Conservation (phyloP, 2,113 vertebrate species). For the Papio anubis region DNA sequence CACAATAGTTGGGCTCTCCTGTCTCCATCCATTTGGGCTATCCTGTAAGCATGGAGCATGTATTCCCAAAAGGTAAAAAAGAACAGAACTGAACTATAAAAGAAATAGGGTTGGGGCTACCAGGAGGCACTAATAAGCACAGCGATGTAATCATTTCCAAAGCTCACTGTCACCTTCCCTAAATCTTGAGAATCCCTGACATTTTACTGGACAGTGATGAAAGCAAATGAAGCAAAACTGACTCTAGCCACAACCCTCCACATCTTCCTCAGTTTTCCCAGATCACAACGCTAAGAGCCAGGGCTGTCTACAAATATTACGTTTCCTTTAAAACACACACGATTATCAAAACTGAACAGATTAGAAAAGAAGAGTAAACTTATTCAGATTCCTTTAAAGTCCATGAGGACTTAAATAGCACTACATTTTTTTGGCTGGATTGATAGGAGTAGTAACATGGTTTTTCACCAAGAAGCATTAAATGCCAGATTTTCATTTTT, state of each 20-base stretch:
- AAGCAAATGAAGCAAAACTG: not conserved
- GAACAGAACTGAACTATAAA: not conserved
- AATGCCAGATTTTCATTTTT: not conserved
- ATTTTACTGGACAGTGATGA: not conserved
- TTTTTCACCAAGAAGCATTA: not conserved
- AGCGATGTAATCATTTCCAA: not conserved
- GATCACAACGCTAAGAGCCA: not conserved
- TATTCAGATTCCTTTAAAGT: not conserved
- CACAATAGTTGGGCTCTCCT: not conserved
- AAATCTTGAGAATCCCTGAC: not conserved
- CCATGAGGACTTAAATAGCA: not conserved
- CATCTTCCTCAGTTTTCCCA: not conserved
- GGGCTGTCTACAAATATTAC: not conserved
- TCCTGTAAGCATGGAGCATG: not conserved
- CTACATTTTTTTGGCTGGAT: not conserved
- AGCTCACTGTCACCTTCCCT: not conserved
- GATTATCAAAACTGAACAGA: not conserved
- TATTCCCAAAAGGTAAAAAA: not conserved
- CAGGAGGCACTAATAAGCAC: not conserved
- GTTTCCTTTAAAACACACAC: not conserved
- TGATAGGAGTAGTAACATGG: not conserved
- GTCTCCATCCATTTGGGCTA: not conserved
- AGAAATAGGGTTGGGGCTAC: not conserved
- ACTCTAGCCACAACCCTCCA: not conserved
- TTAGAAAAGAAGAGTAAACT: conserved; percentile 19